Base-by-base conservation (phyloP, 2,888 invertebrate species). In the Maniola hyperantus region DNA sequence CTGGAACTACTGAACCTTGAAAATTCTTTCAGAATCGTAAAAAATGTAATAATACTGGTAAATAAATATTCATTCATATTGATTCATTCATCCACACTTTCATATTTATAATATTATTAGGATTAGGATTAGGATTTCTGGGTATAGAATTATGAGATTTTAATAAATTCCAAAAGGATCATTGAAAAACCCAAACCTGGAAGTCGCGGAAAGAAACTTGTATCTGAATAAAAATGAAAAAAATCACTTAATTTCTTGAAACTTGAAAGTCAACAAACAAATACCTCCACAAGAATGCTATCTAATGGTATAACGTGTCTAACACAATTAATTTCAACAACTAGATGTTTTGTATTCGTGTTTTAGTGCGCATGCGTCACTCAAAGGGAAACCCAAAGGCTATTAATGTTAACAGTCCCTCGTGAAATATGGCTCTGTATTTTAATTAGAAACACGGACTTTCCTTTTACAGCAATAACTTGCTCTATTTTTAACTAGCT, bases 401-500 rank as follows among this genome's bases (percentile, higher is more conserved):
- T 77, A 82, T 83, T 82, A 81, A 83, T 82, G 81, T 78, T 79
- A 78, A 77, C 75, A 73, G 74, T 75, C 77, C 77, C 78, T 79
- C 75, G 80, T 83, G 79, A 81, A 81, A 83, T 79, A 82, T 83
- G 79, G 77, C 78, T 71, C 74, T 73, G 78, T 81, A 80, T 79
- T 79, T 79, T 84, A 83, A 87, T 85, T 84, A 80, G 77, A 75
- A 72, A 70, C 69, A 74, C 73, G 71, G 73, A 73, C 73, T 80
- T 80, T 78, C 75, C 74, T 74, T 76, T 77, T 70, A 71, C 55
- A 62, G 39, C 33, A 33, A 64, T 53, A 48, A 64, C 46, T 64
- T 53, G 53, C 34, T 61, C 51, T 34, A 59, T 54, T 60, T 64
- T 64, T 64, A 36, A 55, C 20, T n/a, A n/a, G n/a, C n/a, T n/a